Base-by-base conservation (phyloP, 2,113 vertebrate species). In the Pterocles orientalis region DNA sequence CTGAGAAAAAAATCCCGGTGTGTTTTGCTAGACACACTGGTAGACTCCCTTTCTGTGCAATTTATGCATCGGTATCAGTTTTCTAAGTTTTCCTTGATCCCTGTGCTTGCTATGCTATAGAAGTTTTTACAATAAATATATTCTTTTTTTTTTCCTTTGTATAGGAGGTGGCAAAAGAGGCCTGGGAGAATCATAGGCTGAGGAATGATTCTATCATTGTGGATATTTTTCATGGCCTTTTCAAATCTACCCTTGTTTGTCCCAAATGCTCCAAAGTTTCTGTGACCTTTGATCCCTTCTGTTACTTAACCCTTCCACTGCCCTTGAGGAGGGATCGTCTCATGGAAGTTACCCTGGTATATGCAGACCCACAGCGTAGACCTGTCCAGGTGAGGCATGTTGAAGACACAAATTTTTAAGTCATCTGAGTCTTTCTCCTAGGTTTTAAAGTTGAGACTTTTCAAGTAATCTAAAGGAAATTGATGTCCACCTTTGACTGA, bases 131-230 rank as follows among this genome's bases (percentile, higher is more conserved):
- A 23, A 77, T 16, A 88, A 85, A 34, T 29, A 39, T 36, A 36
- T 15, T 45, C 85, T 5, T 71, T 56, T 80, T 88, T 66, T 3
- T 41, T 85, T 18, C 57, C 33, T 34, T 97, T 99, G 79, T 94
- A 3, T 94, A 99, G 99, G 98, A 99, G 39, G 99, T 99, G 93
- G 99, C 99, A 21, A 99, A 99, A 97, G 99, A 99, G 96, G 99
- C 99, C 26, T 99, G 99, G 99, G 99, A 99, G 97, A 99, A 98
- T 94, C 99, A 99, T 91, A 97, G 99, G 88, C 99, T 99, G 97
- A 98, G 99, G 96, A 99, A 99, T 51, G 99, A 99, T 98, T 99
- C 99, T 89, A 99, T 99, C 97, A 99, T 99, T 82, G 99, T 99
- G 94, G 99, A 99, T 98, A 99, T 99, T 97, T 99, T 99, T 97